These are phyloP conservation scores for Perizoma affinitatum DNA, from an alignment of 2,888 invertebrate species.

Conservation along the genomic window DNA sequence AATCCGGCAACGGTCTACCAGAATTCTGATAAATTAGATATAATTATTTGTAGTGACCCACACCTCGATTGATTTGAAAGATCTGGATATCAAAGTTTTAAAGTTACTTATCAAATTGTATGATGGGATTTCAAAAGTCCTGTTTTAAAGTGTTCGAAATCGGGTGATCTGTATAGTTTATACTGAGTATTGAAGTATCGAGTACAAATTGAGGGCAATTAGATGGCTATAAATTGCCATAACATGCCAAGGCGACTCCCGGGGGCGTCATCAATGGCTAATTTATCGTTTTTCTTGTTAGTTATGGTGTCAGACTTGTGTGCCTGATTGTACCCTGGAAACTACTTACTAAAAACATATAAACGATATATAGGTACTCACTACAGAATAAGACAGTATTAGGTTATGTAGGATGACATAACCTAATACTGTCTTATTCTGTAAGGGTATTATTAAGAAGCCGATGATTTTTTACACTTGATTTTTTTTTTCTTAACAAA, in stretches of 20 bases:
- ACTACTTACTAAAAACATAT: slow-evolving; percentile 4
- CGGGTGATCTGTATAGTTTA: slow-evolving; percentile 10
- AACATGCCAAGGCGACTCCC: slow-evolving; percentile 55
- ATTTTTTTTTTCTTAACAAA: too few relatives aligned
- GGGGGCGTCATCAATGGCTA: slow-evolving; percentile 67
- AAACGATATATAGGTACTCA: not conserved
- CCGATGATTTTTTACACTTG: too few relatives aligned
- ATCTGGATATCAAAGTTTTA: too few relatives aligned
- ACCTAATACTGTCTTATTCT: too few relatives aligned
- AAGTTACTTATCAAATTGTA: too few relatives aligned
- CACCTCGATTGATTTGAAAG: too few relatives aligned
- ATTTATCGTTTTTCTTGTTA: slow-evolving; percentile 70
- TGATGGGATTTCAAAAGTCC: too few relatives aligned
- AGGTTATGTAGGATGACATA: too few relatives aligned
- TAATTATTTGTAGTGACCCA: too few relatives aligned
- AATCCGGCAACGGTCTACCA: too few relatives aligned
- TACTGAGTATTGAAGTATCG: slow-evolving; percentile 18
- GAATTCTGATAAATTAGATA: too few relatives aligned
- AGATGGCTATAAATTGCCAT: slow-evolving; percentile 67
- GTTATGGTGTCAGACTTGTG: slow-evolving; percentile 21
- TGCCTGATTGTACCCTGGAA: slow-evolving; percentile 19
- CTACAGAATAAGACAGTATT: not conserved
- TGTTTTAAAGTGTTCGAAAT: not conserved
- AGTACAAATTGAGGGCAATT: slow-evolving; percentile 72
- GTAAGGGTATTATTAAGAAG: too few relatives aligned